phyloP scores from a whole-genome alignment of 2,888 invertebrate genomes.

The Microplitis deprimator region DNA sequence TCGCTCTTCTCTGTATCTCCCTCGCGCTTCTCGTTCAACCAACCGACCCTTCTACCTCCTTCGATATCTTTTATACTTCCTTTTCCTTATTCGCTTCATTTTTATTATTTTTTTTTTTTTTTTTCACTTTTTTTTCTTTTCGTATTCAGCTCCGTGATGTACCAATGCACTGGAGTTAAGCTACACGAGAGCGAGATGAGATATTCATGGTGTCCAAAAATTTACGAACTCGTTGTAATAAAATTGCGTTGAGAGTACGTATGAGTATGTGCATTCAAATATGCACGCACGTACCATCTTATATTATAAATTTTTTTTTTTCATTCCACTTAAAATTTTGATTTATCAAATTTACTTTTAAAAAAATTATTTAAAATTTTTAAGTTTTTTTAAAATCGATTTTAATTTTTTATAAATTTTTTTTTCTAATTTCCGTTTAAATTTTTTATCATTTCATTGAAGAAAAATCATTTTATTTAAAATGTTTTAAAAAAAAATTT shows the following conservation, averaged over 20 bases:
- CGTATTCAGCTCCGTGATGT: not conserved
- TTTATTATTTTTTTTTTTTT: constrained; percentile 10
- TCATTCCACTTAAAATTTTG: constrained; percentile 18
- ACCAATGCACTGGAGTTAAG: not conserved
- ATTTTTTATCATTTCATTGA: constrained; percentile 2
- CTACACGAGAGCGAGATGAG: constrained; percentile 8
- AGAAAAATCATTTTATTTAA: no score
- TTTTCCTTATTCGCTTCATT: constrained; percentile 33
- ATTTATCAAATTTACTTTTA: not conserved
- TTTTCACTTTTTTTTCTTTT: constrained; percentile 14
- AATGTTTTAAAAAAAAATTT: no score
- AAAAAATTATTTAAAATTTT: not conserved
- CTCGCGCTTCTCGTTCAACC: constrained; percentile 5
- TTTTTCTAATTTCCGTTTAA: constrained; percentile 19
- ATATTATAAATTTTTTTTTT: not conserved
- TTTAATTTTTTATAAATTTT: no score
- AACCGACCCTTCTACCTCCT: constrained; percentile 14
- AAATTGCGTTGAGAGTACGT: constrained; percentile 33
- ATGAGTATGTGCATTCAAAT: constrained; percentile 33
- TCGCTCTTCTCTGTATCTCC: constrained; percentile 21
- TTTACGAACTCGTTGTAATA: constrained; percentile 46
- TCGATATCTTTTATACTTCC: constrained; percentile 31
- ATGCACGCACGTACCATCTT: constrained; percentile 28
- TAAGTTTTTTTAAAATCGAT: no score
- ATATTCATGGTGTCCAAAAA: constrained; percentile 44